phyloP scores from a whole-genome alignment of 2,113 vertebrate genomes.

The Acrocephalus kingi region DNA sequence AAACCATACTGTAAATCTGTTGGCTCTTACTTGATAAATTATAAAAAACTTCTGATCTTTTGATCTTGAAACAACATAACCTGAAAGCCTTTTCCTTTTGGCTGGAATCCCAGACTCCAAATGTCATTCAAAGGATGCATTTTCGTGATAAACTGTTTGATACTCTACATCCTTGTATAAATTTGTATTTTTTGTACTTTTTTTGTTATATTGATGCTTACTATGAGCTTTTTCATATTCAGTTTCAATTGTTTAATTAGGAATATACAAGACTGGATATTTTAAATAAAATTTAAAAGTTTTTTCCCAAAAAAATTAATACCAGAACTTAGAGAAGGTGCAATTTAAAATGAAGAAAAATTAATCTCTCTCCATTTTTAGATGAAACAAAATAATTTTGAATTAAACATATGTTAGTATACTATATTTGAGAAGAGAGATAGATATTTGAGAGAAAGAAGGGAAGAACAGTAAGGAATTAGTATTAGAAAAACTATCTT shows the following conservation, averaged over 20 bases:
- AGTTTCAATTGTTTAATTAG: neutral
- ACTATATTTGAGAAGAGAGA: neutral
- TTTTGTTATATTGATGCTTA: neutral
- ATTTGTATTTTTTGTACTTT: neutral
- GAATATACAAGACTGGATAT: neutral
- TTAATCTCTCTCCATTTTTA: neutral
- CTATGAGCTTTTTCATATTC: neutral
- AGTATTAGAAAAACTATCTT: neutral
- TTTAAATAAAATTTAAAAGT: conserved; percentile 18
- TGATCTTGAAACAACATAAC: conserved; percentile 63
- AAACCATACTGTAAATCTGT: conserved; percentile 58
- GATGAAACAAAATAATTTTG: neutral
- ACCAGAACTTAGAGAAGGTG: neutral
- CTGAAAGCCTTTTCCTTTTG: conserved; percentile 73
- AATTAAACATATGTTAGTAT: neutral
- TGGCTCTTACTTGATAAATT: conserved; percentile 60
- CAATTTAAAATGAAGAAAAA: conserved; percentile 7
- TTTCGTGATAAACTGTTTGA: conserved; percentile 49
- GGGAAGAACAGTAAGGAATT: neutral
- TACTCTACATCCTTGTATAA: conserved; percentile 42
- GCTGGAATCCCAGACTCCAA: conserved; percentile 68
- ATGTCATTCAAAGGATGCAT: conserved; percentile 63
- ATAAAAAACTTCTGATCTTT: conserved; percentile 57
- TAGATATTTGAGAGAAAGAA: conserved; percentile 7
- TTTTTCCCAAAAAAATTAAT: neutral